Evolutionary conservation across 2,797 vertebrate species (phyloP).

Genomic region (Rhabdophis nuchalis): DNA sequence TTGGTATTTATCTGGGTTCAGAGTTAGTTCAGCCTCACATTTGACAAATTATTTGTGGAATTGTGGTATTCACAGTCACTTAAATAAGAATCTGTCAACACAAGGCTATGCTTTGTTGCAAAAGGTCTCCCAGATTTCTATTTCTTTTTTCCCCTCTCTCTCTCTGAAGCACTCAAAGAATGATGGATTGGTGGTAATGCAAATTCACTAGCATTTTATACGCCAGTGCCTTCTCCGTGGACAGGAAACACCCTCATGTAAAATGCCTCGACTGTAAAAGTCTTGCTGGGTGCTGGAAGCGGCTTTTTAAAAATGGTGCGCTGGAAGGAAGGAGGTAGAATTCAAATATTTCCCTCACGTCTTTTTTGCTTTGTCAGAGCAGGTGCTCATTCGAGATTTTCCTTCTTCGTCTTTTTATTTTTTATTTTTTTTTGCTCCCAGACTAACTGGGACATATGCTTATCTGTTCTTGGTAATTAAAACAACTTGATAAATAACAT

Average conservation of each 20-base stretch:
- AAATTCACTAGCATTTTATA: slow-evolving; percentile 99
- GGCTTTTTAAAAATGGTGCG: slow-evolving; percentile 66
- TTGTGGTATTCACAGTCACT: slow-evolving; percentile 99
- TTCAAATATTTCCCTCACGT: slow-evolving; percentile 67
- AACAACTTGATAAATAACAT: slow-evolving; percentile 73
- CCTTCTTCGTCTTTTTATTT: not conserved
- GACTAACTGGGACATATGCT: slow-evolving; percentile 60
- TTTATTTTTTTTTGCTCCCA: not conserved
- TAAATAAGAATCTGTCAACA: slow-evolving; percentile 99
- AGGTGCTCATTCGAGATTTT: slow-evolving; percentile 59
- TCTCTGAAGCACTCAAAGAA: slow-evolving; percentile 76
- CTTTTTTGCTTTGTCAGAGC: slow-evolving; percentile 53
- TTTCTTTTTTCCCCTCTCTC: slow-evolving; percentile 13
- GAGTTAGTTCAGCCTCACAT: slow-evolving; percentile 93
- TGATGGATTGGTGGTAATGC: slow-evolving; percentile 98
- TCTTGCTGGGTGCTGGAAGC: slow-evolving; percentile 74
- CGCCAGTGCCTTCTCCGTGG: slow-evolving; percentile 83
- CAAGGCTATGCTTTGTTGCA: slow-evolving; percentile 81
- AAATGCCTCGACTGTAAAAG: slow-evolving; percentile 87
- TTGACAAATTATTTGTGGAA: slow-evolving; percentile 99
- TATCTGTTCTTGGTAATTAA: slow-evolving; percentile 66
- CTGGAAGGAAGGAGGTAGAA: slow-evolving; percentile 58
- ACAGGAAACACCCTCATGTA: slow-evolving; percentile 92
- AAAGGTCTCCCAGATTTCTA: slow-evolving; percentile 76
- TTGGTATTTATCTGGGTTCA: slow-evolving; percentile 87